Conservation (phyloP, 2,113 vertebrate genomes). For the Noturus placidus region DNA sequence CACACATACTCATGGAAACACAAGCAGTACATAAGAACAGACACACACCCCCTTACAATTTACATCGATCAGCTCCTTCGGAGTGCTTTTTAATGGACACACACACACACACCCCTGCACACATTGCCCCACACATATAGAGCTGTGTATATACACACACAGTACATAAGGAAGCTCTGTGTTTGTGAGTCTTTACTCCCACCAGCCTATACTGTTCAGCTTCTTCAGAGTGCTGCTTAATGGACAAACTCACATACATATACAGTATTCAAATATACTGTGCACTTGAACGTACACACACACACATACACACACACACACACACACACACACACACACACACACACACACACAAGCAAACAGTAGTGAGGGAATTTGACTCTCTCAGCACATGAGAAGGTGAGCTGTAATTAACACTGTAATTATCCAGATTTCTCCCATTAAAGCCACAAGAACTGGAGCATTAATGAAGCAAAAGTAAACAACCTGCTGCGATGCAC, state of each 20-base stretch:
- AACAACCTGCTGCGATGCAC: constrained; percentile 20
- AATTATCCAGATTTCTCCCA: constrained; percentile 60
- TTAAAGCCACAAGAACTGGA: constrained; percentile 50
- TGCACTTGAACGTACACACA: not conserved
- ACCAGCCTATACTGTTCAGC: not conserved
- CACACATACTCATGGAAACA: not conserved
- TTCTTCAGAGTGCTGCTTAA: not conserved
- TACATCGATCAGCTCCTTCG: not conserved
- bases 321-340: not conserved
- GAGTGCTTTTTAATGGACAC: constrained; percentile 11
- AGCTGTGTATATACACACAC: not conserved
- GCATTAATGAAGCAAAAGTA: constrained; percentile 61
- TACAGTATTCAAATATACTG: not conserved
- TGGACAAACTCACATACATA: not conserved
- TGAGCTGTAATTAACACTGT: constrained; percentile 54
- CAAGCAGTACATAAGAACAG: too few species aligned
- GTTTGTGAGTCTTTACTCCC: not conserved
- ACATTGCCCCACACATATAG: not conserved
- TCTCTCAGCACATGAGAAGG: constrained; percentile 35
- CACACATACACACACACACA: not conserved
- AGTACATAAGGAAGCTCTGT: not conserved
- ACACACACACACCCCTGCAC: not conserved
- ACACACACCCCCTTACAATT: not conserved
- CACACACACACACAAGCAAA: not conserved
- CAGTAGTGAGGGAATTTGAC: not conserved